Evolutionary conservation across 2,113 vertebrate species (phyloP).

Genomic region (Lonchura striata): DNA sequence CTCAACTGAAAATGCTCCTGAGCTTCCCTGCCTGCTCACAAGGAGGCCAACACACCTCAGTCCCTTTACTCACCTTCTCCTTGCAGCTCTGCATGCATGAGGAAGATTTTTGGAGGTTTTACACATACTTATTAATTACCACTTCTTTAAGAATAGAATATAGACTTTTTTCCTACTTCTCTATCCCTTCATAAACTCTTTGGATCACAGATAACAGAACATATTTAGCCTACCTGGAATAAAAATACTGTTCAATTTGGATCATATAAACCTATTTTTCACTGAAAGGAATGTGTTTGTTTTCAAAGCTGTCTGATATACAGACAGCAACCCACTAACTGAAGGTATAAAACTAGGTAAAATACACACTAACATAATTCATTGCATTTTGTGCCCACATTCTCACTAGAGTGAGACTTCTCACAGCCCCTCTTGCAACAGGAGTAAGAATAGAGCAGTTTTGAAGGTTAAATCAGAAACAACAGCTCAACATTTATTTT

Average conservation of each 20-base stretch:
- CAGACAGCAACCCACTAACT: not conserved
- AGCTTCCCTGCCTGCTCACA: not conserved
- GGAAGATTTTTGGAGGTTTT: not conserved
- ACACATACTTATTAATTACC: not conserved
- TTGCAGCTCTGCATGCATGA: rapidly evolving
- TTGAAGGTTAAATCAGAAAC: not conserved
- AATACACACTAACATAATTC: not conserved
- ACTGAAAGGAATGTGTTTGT: not conserved
- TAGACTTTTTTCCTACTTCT: not conserved
- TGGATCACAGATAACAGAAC: not conserved
- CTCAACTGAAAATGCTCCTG: not conserved
- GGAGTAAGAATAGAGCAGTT: not conserved
- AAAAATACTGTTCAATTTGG: not conserved
- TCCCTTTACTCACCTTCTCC: not conserved
- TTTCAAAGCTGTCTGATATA: not conserved
- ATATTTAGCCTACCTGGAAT: not conserved
- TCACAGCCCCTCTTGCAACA: not conserved
- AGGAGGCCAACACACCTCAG: not conserved
- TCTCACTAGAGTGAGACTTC: rapidly evolving
- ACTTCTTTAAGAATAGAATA: not conserved
- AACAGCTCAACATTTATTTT: not conserved
- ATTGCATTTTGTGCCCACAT: not conserved
- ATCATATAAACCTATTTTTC: not conserved
- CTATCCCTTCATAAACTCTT: not conserved
- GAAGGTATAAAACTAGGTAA: not conserved